These are phyloP conservation scores for Archilochus colubris DNA, from an alignment of 2,113 vertebrate species.

Conservation along the genomic window DNA sequence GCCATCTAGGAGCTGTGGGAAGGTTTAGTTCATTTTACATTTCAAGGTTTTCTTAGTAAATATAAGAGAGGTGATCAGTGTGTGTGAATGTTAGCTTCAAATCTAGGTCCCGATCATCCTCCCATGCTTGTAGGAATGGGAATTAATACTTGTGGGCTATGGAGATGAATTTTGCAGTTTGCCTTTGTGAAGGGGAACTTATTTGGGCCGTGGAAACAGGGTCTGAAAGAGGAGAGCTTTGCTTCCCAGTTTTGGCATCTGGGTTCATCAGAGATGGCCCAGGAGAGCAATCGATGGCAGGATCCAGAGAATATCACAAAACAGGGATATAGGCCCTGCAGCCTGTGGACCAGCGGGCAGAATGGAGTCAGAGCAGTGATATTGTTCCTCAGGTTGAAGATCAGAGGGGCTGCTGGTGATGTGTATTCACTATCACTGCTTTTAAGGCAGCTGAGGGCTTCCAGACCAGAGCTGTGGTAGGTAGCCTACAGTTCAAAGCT, in stretches of 20 bases:
- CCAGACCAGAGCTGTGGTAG: neutral
- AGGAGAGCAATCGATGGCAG: neutral
- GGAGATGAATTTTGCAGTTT: neutral
- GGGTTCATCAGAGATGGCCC: neutral
- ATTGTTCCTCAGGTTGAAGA: neutral
- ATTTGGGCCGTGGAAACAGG: neutral
- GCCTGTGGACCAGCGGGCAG: neutral
- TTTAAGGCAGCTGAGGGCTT: neutral
- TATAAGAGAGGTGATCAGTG: neutral
- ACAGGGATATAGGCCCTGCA: rapidly evolving
- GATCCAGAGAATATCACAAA: neutral
- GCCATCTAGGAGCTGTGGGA: neutral
- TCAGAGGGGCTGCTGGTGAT: neutral
- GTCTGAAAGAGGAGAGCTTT: neutral
- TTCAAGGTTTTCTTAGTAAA: neutral
- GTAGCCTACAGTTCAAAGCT: neutral
- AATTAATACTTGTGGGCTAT: neutral
- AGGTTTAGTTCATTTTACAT: neutral
- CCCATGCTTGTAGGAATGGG: neutral
- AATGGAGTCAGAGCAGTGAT: neutral
- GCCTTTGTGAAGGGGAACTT: rapidly evolving
- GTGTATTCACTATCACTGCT: neutral
- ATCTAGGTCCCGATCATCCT: neutral
- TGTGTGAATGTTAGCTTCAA: neutral
- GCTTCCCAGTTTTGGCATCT: neutral